Percentiles rank a stretch among this genome's conserved stretches.
Conservation (phyloP, 2,113 vertebrate species). For the Pogonocichla stellata region DNA sequence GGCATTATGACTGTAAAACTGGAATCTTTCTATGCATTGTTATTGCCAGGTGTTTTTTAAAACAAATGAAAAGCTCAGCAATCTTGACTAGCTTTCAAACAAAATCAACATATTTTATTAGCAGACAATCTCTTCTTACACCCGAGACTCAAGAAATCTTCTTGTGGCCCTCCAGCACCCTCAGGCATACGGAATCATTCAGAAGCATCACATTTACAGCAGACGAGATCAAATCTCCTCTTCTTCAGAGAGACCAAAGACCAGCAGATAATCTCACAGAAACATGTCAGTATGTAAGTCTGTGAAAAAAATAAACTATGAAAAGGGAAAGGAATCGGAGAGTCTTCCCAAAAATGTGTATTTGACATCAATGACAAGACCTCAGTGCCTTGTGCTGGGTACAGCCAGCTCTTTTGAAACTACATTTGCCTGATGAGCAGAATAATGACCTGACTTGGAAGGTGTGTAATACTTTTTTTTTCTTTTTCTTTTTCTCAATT, state of each 20-base stretch:
- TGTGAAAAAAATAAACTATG: neutral
- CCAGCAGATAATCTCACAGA: neutral
- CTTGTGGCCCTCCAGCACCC: neutral
- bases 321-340: neutral
- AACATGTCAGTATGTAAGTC: rapidly evolving
- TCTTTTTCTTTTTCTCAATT: neutral
- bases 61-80: neutral
- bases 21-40: neutral
- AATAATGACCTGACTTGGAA: rapidly evolving
- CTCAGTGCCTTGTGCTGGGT: too few relatives aligned
- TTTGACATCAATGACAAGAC: neutral
- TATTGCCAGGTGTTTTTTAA: neutral
- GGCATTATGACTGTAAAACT: neutral
- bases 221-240: neutral
- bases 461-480: neutral
- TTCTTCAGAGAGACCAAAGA: neutral
- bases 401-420: neutral
- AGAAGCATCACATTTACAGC: neutral
- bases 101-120: neutral
- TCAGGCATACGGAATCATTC: neutral
- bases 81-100: neutral
- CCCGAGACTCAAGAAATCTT: rapidly evolving
- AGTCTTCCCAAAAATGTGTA: neutral
- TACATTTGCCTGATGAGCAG: neutral
- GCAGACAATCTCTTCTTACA: neutral